Conservation (phyloP, 2,113 vertebrate genomes). For the Eulemur rufifrons region DNA sequence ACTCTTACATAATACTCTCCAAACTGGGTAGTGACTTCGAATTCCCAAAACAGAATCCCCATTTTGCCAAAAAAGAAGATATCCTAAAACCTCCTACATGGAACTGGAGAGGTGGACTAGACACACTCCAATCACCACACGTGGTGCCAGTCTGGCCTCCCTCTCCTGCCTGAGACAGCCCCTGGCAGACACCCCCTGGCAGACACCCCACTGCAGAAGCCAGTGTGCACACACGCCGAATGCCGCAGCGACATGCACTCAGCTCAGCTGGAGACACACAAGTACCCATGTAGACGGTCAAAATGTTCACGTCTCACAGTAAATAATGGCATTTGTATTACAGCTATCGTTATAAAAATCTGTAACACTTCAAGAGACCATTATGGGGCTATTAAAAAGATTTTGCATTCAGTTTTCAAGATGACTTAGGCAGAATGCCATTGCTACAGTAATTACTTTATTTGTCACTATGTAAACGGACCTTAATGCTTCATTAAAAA, state of each 20-base stretch:
- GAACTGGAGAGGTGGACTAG: not conserved
- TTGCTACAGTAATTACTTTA: slow-evolving; percentile 80
- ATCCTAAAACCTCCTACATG: not conserved
- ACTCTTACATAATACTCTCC: slow-evolving; percentile 25
- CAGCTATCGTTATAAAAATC: slow-evolving; percentile 74
- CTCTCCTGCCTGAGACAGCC: not conserved
- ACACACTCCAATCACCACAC: not conserved
- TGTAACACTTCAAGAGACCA: slow-evolving; percentile 81
- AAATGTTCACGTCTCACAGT: slow-evolving; percentile 59
- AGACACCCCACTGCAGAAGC: not conserved
- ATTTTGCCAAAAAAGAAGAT: not conserved
- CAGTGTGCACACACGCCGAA: rapidly evolving
- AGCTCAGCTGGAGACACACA: not conserved
- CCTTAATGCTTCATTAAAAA: slow-evolving; percentile 84
- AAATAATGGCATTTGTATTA: slow-evolving; percentile 81
- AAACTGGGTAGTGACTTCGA: not conserved
- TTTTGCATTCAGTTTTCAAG: slow-evolving; percentile 77
- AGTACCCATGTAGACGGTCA: not conserved
- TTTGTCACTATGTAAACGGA: slow-evolving; percentile 84
- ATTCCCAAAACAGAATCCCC: slow-evolving; percentile 36
- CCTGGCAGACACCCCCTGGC: not conserved
- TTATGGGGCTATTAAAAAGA: slow-evolving; percentile 83
- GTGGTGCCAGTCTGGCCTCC: not conserved
- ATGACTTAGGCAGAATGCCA: slow-evolving; percentile 82
- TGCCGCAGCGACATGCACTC: rapidly evolving